A percentile compares a stretch with the other conserved stretches of the same genome.
Conservation (phyloP, 2,888 invertebrate genomes). For the Therioaphis trifolii region DNA sequence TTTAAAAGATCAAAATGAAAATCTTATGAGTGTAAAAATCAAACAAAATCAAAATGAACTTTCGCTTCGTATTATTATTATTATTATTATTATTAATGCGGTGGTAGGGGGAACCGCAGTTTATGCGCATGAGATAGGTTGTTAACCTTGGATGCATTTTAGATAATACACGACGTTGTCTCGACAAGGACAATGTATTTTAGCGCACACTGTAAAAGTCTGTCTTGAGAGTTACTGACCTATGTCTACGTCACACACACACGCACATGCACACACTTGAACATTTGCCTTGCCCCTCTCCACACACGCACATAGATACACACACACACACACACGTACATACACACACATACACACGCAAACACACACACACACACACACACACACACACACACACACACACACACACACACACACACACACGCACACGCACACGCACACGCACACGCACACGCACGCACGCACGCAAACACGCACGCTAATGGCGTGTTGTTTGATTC, state of each 20-base stretch:
- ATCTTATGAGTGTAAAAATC: neutral
- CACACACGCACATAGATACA: neutral
- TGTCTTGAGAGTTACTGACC: slow-evolving; percentile 54
- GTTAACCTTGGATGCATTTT: slow-evolving; percentile 59
- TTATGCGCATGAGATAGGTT: neutral
- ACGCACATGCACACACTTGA: neutral
- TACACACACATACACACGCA: neutral
- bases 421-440: neutral
- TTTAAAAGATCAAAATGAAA: no score
- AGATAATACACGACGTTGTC: slow-evolving; percentile 41
- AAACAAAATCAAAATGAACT: neutral
- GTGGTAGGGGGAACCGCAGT: neutral
- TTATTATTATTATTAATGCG: no score
- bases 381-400: neutral
- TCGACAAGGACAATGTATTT: slow-evolving; percentile 48
- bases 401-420: neutral
- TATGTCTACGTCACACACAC: slow-evolving; percentile 38
- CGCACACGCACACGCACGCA: no score
- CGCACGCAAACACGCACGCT: no score
- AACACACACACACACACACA: neutral
- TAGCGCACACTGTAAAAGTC: slow-evolving; percentile 17
- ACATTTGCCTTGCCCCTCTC: no score
- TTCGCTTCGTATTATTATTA: neutral
- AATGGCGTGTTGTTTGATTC: no score
- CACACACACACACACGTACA: neutral